A percentile compares a stretch with the other conserved stretches of the same genome.
These are phyloP conservation scores for Cyclophora punctaria DNA, from an alignment of 2,888 invertebrate species.

Conservation along the genomic window DNA sequence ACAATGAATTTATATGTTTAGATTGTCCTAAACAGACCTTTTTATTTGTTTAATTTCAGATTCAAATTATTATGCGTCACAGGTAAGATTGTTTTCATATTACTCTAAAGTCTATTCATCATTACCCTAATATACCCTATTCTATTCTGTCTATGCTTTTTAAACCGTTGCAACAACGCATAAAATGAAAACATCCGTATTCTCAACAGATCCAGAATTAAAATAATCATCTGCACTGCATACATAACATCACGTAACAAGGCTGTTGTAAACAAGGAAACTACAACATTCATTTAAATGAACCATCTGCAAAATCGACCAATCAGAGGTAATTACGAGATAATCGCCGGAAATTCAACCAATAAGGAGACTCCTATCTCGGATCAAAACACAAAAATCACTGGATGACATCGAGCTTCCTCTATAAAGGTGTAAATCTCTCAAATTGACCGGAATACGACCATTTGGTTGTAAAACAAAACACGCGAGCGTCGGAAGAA, in stretches of 20 bases:
- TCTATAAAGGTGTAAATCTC: slow-evolving; percentile 26
- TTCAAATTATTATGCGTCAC: too few relatives aligned
- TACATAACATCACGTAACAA: slow-evolving; percentile 17
- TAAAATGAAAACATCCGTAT: neutral
- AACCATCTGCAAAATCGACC: slow-evolving; percentile 12
- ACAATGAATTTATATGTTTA: too few relatives aligned
- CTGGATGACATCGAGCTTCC: slow-evolving; percentile 44
- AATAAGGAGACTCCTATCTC: slow-evolving; percentile 11
- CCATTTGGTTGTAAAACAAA: slow-evolving; percentile 35
- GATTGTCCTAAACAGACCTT: too few relatives aligned
- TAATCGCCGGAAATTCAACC: slow-evolving; percentile 42
- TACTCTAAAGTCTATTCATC: too few relatives aligned
- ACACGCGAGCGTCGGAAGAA: slow-evolving; percentile 50
- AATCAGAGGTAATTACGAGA: slow-evolving; percentile 14
- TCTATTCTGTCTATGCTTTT: too few relatives aligned
- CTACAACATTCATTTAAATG: slow-evolving; percentile 6
- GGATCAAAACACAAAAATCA: slow-evolving; percentile 23
- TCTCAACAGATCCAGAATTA: slow-evolving; percentile 15
- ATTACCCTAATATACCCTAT: too few relatives aligned
- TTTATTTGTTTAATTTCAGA: too few relatives aligned
- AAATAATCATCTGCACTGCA: slow-evolving; percentile 4
- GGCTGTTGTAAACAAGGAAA: slow-evolving; percentile 20
- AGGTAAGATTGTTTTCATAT: too few relatives aligned
- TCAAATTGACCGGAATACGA: slow-evolving; percentile 31
- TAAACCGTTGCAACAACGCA: too few relatives aligned